These are phyloP conservation scores for Hemiprocne comata DNA, from an alignment of 2,113 vertebrate genomes.

Conservation along the genomic window DNA sequence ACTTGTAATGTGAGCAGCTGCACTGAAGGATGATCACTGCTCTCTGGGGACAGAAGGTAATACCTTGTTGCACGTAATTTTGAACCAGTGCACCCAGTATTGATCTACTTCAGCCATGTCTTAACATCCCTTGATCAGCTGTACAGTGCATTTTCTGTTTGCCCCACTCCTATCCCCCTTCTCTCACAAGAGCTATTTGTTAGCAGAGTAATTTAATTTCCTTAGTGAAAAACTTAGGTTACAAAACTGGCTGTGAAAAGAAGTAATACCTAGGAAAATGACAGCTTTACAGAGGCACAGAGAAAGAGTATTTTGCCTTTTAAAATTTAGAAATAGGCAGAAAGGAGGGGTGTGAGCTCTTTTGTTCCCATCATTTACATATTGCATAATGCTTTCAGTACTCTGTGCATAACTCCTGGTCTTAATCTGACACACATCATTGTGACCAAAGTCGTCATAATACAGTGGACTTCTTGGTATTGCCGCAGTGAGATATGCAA, in stretches of 20 bases:
- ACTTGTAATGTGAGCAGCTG: conserved; percentile 19
- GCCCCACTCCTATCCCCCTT: neutral
- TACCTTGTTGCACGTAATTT: neutral
- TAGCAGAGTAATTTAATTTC: neutral
- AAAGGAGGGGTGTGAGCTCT: neutral
- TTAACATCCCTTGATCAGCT: neutral
- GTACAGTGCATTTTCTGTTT: neutral
- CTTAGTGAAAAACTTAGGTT: neutral
- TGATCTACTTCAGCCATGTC: neutral
- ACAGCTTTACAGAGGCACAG: neutral
- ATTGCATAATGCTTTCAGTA: neutral
- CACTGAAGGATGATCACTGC: neutral
- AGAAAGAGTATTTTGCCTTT: neutral
- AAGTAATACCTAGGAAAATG: neutral
- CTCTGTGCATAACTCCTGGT: neutral
- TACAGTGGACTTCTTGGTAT: neutral
- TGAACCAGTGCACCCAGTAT: neutral
- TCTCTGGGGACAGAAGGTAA: neutral
- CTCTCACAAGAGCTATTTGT: neutral
- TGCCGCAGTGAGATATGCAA: neutral
- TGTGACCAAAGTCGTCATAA: neutral
- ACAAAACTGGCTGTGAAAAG: neutral
- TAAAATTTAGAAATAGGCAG: neutral
- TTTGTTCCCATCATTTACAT: neutral
- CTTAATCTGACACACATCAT: neutral